phyloP scores from a whole-genome alignment of 2,888 invertebrate genomes.

The Anthrax anthrax region DNA sequence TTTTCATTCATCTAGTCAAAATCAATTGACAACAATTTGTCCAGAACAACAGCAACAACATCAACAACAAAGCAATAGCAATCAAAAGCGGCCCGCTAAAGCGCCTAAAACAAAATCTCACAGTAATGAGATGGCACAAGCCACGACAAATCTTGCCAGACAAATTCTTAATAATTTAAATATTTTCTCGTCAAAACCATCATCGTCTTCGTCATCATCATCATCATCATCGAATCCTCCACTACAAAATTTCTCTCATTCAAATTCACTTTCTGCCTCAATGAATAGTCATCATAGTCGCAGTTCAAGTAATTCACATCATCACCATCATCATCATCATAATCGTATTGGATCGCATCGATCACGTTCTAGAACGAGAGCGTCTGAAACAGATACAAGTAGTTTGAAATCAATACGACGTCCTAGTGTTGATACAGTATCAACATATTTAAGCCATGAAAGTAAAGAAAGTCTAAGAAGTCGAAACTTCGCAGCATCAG shows the following conservation, averaged over 20 bases:
- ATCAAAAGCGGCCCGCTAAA: conserved; percentile 16
- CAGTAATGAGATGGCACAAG: conserved; percentile 29
- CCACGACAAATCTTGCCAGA: conserved; percentile 50
- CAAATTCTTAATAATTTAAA: conserved; percentile 69
- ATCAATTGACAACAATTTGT: too few species aligned
- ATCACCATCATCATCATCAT: conserved; percentile 25
- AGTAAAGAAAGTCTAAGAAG: conserved; percentile 57
- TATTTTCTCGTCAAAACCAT: conserved; percentile 43
- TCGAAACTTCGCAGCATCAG: conserved; percentile 37
- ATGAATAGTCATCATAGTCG: conserved; percentile 33
- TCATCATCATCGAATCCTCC: conserved; percentile 11
- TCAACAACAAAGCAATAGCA: conserved; percentile 12
- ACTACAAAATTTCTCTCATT: conserved; percentile 22
- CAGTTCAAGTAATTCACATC: conserved; percentile 30
- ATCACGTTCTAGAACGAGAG: conserved; percentile 32
- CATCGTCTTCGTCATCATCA: conserved; percentile 11
- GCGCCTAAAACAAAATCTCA: conserved; percentile 24
- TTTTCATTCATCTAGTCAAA: conserved; percentile 13
- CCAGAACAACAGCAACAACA: conserved; percentile 1
- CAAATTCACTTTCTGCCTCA: conserved; percentile 27
- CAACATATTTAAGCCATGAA: conserved; percentile 77
- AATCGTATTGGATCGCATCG: conserved; percentile 29
- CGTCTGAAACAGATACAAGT: conserved; percentile 39
- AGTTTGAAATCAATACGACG: conserved; percentile 63
- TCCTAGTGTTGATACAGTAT: conserved; percentile 76